phyloP scores from a whole-genome alignment of 2,888 invertebrate species.

The Leucophora obtusa region DNA sequence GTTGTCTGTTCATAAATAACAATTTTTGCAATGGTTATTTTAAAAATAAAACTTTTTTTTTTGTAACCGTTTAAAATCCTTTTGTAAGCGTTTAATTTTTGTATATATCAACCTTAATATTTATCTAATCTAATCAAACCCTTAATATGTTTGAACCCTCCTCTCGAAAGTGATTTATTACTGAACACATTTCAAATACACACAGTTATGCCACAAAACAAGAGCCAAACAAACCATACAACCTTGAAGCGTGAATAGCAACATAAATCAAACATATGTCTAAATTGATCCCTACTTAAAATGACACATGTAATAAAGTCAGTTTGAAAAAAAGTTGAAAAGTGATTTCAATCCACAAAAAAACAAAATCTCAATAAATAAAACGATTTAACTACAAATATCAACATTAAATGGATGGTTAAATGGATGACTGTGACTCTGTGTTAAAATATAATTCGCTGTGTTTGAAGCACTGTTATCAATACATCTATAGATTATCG shows the following conservation, averaged over 20 bases:
- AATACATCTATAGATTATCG: conserved; percentile 30
- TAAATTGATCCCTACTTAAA: conserved; percentile 55
- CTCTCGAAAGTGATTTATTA: conserved; percentile 56
- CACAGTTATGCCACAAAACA: conserved; percentile 2
- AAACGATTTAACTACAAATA: conserved; percentile 27
- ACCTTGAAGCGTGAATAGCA: conserved; percentile 45
- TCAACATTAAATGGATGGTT: conserved; percentile 31
- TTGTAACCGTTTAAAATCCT: conserved; percentile 13
- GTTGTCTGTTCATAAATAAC: conserved; percentile 30
- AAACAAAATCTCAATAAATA: conserved; percentile 11
- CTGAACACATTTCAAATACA: conserved; percentile 27
- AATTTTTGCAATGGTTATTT: neutral
- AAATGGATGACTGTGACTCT: conserved; percentile 21
- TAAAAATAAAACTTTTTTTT: conserved; percentile 8
- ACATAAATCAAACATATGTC: conserved; percentile 58
- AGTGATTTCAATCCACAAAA: conserved; percentile 7
- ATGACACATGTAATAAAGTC: conserved; percentile 58
- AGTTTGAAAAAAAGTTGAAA: conserved; percentile 23
- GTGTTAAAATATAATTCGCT: neutral
- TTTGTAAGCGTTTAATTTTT: neutral
- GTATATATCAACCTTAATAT: conserved; percentile 30
- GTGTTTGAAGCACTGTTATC: conserved; percentile 3
- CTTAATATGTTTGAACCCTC: conserved; percentile 36
- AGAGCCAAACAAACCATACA: conserved; percentile 10
- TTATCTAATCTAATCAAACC: conserved; percentile 59